Conservation (phyloP, 2,797 vertebrate species). For the Esox lucius region DNA sequence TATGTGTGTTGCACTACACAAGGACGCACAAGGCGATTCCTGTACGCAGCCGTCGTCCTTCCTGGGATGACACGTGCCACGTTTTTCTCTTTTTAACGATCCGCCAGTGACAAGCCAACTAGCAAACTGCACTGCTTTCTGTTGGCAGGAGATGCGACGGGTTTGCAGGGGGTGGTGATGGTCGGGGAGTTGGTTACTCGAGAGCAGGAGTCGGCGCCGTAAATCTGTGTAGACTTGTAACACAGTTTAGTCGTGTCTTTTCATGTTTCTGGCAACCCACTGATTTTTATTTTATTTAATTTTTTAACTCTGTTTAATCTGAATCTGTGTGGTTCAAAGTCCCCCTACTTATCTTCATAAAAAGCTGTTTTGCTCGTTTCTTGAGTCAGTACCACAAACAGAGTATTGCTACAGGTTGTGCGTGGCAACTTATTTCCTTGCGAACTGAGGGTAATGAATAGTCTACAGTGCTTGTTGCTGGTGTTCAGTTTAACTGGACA, state of each 20-base stretch:
- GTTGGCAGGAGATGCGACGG: slow-evolving; percentile 64
- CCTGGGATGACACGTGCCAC: slow-evolving; percentile 68
- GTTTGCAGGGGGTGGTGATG: slow-evolving; percentile 35
- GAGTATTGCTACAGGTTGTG: background rate
- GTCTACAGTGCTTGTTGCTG: background rate
- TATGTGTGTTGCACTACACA: slow-evolving; percentile 53
- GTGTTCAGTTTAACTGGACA: slow-evolving; percentile 31
- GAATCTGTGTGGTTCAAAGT: background rate
- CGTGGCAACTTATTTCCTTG: slow-evolving; percentile 26
- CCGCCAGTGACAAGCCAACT: slow-evolving; percentile 50
- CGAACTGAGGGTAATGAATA: background rate
- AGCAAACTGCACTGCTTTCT: slow-evolving; percentile 69
- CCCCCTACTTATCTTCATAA: background rate
- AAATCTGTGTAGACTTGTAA: slow-evolving; percentile 2
- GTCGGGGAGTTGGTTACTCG: slow-evolving; percentile 21
- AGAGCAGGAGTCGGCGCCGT: slow-evolving; percentile 1
- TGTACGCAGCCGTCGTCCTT: slow-evolving; percentile 69
- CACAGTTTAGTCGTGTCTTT: slow-evolving; percentile 13
- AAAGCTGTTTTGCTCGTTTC: background rate
- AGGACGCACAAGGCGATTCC: slow-evolving; percentile 57
- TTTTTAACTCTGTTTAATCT: background rate
- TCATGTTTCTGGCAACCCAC: too few species aligned
- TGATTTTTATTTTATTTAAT: background rate
- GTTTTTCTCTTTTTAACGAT: slow-evolving; percentile 57
- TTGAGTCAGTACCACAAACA: background rate